A percentile compares a stretch with the other conserved stretches of the same genome.
Conservation (phyloP, 2,797 vertebrate species). For the Discoglossus pictus region DNA sequence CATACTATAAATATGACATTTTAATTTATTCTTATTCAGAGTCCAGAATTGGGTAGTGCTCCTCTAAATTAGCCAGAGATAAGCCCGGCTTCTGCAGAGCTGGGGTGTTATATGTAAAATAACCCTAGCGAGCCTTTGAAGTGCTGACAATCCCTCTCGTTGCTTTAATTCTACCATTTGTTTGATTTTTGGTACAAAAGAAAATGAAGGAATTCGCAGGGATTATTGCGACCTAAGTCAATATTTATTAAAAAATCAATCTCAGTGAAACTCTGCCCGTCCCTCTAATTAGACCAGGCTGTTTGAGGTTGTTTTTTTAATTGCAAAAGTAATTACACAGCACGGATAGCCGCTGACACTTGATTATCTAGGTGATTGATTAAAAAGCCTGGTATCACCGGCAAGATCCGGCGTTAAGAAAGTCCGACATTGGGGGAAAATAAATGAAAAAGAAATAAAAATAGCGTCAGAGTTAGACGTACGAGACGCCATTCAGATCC, state of each 20-base stretch:
- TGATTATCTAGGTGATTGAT: constrained; percentile 99
- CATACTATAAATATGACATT: too few relatives aligned
- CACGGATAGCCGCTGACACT: constrained; percentile 99
- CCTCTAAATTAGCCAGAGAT: constrained; percentile 73
- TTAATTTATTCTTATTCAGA: constrained; percentile 47
- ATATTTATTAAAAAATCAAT: constrained; percentile 99
- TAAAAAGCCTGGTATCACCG: constrained; percentile 94
- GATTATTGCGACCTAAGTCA: constrained; percentile 99
- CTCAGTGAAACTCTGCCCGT: constrained; percentile 99
- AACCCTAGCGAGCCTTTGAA: constrained; percentile 75
- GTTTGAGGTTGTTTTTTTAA: constrained; percentile 99
- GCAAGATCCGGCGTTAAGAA: constrained; percentile 91
- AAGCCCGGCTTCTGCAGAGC: constrained; percentile 78
- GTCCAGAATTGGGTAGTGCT: constrained; percentile 41
- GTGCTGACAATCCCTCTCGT: constrained; percentile 72
- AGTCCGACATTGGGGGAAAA: constrained; percentile 99
- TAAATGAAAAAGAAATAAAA: constrained; percentile 78
- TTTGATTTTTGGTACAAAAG: constrained; percentile 87
- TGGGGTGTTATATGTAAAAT: constrained; percentile 70
- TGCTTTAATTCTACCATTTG: constrained; percentile 80
- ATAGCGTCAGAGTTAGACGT: constrained; percentile 19
- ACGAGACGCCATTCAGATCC: constrained; percentile 52
- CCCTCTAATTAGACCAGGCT: constrained; percentile 99
- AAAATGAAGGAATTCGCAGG: constrained; percentile 96
- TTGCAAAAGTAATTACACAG: constrained; percentile 99